Evolutionary conservation across 2,797 vertebrate species (phyloP), one percentile per base, ranked within the genome.

Genomic region (Sebastes hopkinsi): DNA sequence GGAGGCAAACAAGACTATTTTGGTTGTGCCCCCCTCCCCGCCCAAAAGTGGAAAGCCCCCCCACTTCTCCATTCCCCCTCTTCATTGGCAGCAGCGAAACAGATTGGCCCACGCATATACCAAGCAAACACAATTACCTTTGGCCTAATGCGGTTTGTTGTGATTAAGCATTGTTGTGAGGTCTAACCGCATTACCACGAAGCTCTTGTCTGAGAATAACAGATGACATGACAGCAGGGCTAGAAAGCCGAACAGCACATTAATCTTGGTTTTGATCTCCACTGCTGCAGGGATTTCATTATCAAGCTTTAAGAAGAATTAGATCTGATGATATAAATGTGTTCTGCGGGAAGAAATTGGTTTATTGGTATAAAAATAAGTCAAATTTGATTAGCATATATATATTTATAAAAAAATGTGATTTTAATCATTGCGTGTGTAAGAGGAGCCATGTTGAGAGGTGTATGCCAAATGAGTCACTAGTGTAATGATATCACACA

Each of bases 1-100:
- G 78, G 92, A 92, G 94, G 94, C 95, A 97, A 96, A 96, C 93
- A 94, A 91, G 95, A 89, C 92, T 89, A 92, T 95, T 94, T 95
- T 11, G 78, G 92, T 82, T 86, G 75, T 67, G 55, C 79, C 59
- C 78, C 72, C 80, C 79, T 60, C 75, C 67, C 81, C 3, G 1
- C 64, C 67, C 81, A 52, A 90, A 90, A 89, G 76, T 91, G 72
- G 72, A 82, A 82, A 90, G 60, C 66, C 36, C 46, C 65, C 29
- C 38, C 71, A 59, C 54, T 60, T 72, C 68, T 88, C 83, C 82
- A 83, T 72, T 83, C 86, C 66, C 46, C 83, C 82, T 87, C 83
- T 81, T 90, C 87, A 82, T 89, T 93, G 92, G 89, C 90, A 91
- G 79, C 86, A 90, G 85, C 36, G 78, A 92, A 94, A 93, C 89